Evolutionary conservation across 2,113 vertebrate species (phyloP), one percentile per base, ranked within the genome.

Genomic region (Orycteropus afer): DNA sequence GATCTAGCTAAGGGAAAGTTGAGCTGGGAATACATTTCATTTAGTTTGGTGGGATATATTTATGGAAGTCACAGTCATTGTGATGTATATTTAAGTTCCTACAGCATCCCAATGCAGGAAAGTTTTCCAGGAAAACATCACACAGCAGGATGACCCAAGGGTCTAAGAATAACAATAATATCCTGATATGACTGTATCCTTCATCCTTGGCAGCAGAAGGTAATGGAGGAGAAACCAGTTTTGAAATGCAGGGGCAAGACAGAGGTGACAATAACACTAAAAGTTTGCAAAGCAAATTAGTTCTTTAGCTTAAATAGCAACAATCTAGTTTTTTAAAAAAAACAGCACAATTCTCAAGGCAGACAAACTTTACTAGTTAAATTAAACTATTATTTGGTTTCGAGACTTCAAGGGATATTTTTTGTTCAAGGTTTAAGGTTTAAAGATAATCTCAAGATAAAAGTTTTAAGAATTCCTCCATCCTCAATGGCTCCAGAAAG

Each of bases 281-380:
- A 81, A 7, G 76, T 55, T 42, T 89, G 61, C 71, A 84, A 23
- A 77, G 42, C 37, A 32, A 53, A 47, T 63, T n/a, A 61, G 57
- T 51, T 88, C 4, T 88, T 15, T 92, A 83, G 49, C 42, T 22
- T 3, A 91, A 92, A 77, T 95, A 42, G n/a, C n/a, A n/a, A n/a
- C n/a, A 53, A 53, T 53, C 13, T 15, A 53, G 51, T 53, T 53
- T 15, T 53, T 53, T 53, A 53, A 53, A 53, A 53, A n/a, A n/a
- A n/a, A n/a, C 17, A 53, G 12, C 51, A 53, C 51, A 53, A 53
- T 53, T n/a, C n/a, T n/a, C n/a, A n/a, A n/a, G n/a, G n/a, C n/a
- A n/a, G n/a, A n/a, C n/a, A n/a, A n/a, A n/a, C n/a, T n/a, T n/a
- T n/a, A n/a, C n/a, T n/a, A n/a, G n/a, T n/a, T n/a, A n/a, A n/a